These are phyloP conservation scores for Pyrgus malvae DNA, from an alignment of 2,888 invertebrate species.

Conservation along the genomic window DNA sequence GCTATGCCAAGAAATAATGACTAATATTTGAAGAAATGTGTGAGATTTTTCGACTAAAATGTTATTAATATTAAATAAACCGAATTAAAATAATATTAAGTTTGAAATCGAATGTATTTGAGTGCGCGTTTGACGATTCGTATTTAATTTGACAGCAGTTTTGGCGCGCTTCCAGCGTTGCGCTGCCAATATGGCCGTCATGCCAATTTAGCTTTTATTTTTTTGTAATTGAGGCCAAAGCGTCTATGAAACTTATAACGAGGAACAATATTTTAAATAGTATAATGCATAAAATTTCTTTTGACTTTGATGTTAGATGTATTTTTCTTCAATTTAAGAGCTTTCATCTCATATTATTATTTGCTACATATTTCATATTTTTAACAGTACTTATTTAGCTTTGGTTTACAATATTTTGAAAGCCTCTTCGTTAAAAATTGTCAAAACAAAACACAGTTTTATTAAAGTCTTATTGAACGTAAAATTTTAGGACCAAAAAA, in stretches of 20 bases:
- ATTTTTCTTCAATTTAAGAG: neutral
- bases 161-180: conserved; percentile 45
- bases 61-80: conserved; percentile 11
- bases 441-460: too few relatives aligned
- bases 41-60: conserved; percentile 16
- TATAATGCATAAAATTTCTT: neutral
- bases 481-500: too few relatives aligned
- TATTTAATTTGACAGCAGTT: conserved; percentile 36
- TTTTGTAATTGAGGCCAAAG: conserved; percentile 42
- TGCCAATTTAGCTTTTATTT: conserved; percentile 41
- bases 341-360: neutral
- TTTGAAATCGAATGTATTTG: conserved; percentile 35
- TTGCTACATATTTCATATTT: too few relatives aligned
- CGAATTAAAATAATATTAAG: too few relatives aligned
- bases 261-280: neutral
- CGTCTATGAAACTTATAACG: conserved; percentile 20
- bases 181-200: conserved; percentile 33
- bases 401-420: too few relatives aligned
- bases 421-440: too few relatives aligned
- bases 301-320: conserved; percentile 2
- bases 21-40: conserved; percentile 2
- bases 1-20: conserved; percentile 4
- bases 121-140: conserved; percentile 32
- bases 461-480: too few relatives aligned
- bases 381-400: too few relatives aligned